A percentile compares a stretch with the other conserved stretches of the same genome.
Conservation (phyloP, 2,797 vertebrate genomes). For the Psittacula echo region DNA sequence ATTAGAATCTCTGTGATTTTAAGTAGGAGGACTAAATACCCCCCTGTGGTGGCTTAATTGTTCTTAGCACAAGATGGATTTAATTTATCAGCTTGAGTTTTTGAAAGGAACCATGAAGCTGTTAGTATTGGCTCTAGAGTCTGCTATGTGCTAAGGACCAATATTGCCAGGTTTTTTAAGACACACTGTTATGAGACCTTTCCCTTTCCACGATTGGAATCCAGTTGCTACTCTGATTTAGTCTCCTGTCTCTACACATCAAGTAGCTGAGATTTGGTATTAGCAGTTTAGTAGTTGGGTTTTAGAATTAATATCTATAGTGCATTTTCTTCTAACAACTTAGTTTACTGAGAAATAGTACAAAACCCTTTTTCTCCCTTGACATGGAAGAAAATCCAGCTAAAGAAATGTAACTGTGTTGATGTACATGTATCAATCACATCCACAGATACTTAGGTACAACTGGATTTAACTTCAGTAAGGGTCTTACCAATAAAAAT, state of each 20-base stretch:
- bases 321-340: neutral
- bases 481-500: neutral
- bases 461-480: neutral
- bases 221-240: neutral
- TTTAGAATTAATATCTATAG: neutral
- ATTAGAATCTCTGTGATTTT: slow-evolving; percentile 36
- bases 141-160: neutral
- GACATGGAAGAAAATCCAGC: neutral
- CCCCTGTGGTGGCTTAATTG: slow-evolving; percentile 52
- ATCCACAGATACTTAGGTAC: neutral
- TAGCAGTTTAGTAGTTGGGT: neutral
- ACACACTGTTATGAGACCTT: neutral
- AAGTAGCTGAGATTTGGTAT: neutral
- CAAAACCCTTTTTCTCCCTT: neutral
- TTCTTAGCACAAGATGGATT: slow-evolving; percentile 49
- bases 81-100: slow-evolving; percentile 49
- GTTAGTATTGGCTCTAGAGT: neutral
- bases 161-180: neutral
- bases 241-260: neutral
- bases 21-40: slow-evolving; percentile 43
- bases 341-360: neutral
- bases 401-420: neutral
- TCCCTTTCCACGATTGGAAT: neutral
- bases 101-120: slow-evolving; percentile 11
- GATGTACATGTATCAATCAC: neutral